These are phyloP conservation scores for Aurelia coerulea DNA, from an alignment of 30 jellyfish, hydroid and myxozoan genomes.

Conservation along the genomic window DNA sequence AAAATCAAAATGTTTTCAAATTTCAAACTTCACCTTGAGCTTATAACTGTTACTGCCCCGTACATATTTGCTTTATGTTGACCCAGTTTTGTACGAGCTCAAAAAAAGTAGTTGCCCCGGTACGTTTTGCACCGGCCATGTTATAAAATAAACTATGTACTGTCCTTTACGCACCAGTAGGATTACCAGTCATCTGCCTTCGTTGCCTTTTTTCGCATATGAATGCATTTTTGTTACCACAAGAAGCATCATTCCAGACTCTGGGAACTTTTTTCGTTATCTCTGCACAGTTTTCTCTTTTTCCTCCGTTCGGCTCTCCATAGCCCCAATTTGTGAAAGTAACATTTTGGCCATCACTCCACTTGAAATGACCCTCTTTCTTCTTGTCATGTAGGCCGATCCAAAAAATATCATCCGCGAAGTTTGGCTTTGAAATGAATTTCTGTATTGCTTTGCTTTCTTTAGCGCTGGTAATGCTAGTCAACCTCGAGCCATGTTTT, in stretches of 20 bases:
- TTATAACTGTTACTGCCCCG: too few relatives aligned
- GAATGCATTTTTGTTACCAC: not conserved
- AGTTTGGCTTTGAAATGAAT: not conserved
- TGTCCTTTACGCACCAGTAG: too few relatives aligned
- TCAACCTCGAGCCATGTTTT: not conserved
- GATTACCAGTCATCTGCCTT: too few relatives aligned
- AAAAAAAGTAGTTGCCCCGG: too few relatives aligned
- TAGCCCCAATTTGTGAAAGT: slow-evolving; percentile 5
- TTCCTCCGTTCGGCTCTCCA: slow-evolving; percentile 3
- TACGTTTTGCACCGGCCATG: too few relatives aligned
- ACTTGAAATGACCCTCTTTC: slow-evolving; percentile 4
- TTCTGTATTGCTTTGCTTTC: not conserved
- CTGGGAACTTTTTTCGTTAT: not conserved
- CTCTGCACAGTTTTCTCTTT: not conserved
- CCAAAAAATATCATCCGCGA: not conserved
- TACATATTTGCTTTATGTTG: too few relatives aligned
- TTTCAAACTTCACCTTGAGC: too few relatives aligned
- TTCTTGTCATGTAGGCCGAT: slow-evolving; percentile 16
- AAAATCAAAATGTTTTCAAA: too few relatives aligned
- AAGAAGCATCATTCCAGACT: slow-evolving; percentile 5
- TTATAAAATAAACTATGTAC: too few relatives aligned
- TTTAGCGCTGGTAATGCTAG: not conserved
- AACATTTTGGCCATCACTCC: slow-evolving; percentile 13
- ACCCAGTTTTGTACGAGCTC: too few relatives aligned
- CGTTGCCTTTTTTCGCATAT: not conserved